Conservation (phyloP, 2,797 vertebrate genomes). For the Lindbergichthys nudifrons region DNA sequence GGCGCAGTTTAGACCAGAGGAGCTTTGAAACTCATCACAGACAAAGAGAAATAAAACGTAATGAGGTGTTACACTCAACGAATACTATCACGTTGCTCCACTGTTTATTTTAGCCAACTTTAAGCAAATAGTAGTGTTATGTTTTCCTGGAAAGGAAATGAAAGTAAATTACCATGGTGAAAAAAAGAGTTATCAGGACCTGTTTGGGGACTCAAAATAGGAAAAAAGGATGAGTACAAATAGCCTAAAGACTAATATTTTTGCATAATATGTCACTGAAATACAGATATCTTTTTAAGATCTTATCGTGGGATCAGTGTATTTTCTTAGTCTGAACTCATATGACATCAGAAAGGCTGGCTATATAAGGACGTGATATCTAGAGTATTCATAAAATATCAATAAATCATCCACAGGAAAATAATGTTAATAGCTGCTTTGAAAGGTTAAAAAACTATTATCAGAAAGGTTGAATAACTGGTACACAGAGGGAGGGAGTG, state of each 20-base stretch:
- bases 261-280: not conserved
- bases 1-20: not conserved
- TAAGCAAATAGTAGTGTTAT: not conserved
- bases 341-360: not conserved
- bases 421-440: not conserved
- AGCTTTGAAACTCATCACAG: not conserved
- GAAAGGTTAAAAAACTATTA: not conserved
- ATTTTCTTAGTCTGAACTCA: not conserved
- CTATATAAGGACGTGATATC: too few relatives aligned
- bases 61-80: not conserved
- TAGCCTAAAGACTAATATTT: not conserved
- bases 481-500: not conserved
- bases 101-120: not conserved
- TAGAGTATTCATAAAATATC: not conserved
- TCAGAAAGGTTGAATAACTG: constrained; percentile 40
- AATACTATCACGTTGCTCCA: not conserved
- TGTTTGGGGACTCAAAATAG: not conserved
- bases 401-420: not conserved
- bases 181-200: not conserved
- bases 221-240: not conserved
- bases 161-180: not conserved
- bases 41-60: constrained; percentile 3
- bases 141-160: not conserved
- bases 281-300: not conserved
- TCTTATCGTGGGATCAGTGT: not conserved